Base-by-base conservation (phyloP, 2,113 vertebrate genomes). In the Prionailurus bengalensis region DNA sequence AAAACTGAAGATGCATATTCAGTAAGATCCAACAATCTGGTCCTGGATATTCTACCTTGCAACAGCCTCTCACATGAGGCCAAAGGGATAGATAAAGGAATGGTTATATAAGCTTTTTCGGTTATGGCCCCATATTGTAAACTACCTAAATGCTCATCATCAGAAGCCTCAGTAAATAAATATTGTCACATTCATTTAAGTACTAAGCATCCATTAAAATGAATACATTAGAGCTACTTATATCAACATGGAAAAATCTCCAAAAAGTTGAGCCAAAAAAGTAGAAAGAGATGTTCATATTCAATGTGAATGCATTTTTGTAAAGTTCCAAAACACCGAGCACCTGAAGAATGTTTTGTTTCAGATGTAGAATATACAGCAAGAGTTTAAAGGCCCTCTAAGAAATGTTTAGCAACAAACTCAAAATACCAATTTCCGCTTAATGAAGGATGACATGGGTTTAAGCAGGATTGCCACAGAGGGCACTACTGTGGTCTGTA, bases 371-470 rank as follows among this genome's bases (percentile, higher is more conserved):
- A 55, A 85, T 25, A 87, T 63, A 42, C 3, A 76, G 21, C 42
- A 55, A 51, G 33, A 84, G 15, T 42, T 84, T 82, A 66, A 87
- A 55, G 33, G 14, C 15, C 4, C 9, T 86, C 42, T 33, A 39
- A 61, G 19, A 93, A 89, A 94, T 70, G 8, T 80, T 76, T 94
- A 78, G 80, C 48, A 95, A 29, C 23, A 94, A 93, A 51, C 33
- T 85, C 36, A 86, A 91, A 65, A 89, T 36, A 79, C 19, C 78
- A 23, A 5, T 81, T 96, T 78, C 19, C 8, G 71, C 5, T 36
- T 48, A 70, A 45, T 10, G 16, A 78, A 76, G 42, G 21, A 39
- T 9, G 13, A 33, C 42, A 73, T 39, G 7, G n/a, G 2, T 39
- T 94, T 36, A 82, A 90, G 53, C 1, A 74, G 31, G 11, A 79